Conservation (phyloP, 1,140 invertebrate species). For the Drosophila obscura region DNA sequence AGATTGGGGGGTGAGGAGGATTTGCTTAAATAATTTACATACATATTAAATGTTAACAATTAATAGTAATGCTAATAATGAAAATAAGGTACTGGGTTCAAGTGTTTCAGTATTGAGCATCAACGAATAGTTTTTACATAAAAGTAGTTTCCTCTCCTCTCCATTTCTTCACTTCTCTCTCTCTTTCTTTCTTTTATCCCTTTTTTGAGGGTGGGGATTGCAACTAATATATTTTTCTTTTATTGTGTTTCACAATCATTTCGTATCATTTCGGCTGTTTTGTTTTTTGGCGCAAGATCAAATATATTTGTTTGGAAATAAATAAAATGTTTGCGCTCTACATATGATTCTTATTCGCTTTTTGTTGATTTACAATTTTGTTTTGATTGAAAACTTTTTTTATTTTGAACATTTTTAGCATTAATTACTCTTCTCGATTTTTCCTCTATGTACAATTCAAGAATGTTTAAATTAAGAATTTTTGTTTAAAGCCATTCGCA, state of each 20-base stretch:
- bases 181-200: slow-evolving; percentile 37
- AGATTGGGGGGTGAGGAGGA: not conserved
- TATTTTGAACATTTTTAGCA: slow-evolving; percentile 53
- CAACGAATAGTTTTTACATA: slow-evolving; percentile 72
- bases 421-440: slow-evolving; percentile 45
- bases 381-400: slow-evolving; percentile 43
- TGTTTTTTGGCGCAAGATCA: slow-evolving; percentile 46
- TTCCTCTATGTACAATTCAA: slow-evolving; percentile 72
- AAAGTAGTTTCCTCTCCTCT: slow-evolving; percentile 59
- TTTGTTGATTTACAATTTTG: slow-evolving; percentile 32
- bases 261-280: slow-evolving; percentile 5
- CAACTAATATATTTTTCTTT: slow-evolving; percentile 55
- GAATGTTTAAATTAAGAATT: slow-evolving; percentile 70
- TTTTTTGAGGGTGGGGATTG: slow-evolving; percentile 43
- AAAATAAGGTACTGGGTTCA: slow-evolving; percentile 84
- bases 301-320: slow-evolving; percentile 57
- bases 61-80: slow-evolving; percentile 81
- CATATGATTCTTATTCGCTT: slow-evolving; percentile 33
- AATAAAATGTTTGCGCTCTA: slow-evolving; percentile 57
- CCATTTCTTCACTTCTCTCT: slow-evolving; percentile 34
- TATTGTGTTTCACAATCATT: slow-evolving; percentile 61
- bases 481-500: slow-evolving; percentile 67
- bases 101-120: slow-evolving; percentile 75
- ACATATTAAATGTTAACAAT: slow-evolving; percentile 79
- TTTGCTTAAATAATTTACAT: slow-evolving; percentile 80